Base-by-base conservation (phyloP, 2,888 invertebrate genomes). In the Ditylenchus weischeri region DNA sequence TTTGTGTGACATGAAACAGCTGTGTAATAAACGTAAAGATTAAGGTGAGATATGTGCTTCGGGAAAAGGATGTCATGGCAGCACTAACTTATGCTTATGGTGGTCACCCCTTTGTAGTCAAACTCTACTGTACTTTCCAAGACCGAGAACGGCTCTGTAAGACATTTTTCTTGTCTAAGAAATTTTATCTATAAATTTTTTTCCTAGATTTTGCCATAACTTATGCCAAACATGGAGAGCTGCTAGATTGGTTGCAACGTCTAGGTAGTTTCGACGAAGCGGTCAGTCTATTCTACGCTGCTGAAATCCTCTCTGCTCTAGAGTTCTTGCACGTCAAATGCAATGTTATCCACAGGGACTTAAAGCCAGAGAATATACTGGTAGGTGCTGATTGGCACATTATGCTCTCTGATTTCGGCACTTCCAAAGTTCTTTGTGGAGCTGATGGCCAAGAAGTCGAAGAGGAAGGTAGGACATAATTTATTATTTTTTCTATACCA, bases 331-430 rank as follows among this genome's bases (percentile, higher is more conserved):
- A 81, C 63, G 47, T 57, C 10, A 64, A 69, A 13, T 70, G 72
- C 58, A 68, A 72, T 1, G 72, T 82, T 60, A 69, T 79, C 18
- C 81, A 81, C 68, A 72, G 87, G 69, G 96, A 98, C 85, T 87
- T 98, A 77, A 98, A 98, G 84, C 98, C 98, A 8, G 93, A 98
- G 85, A 98, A 99, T 86, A 92, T 98, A 78, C 87, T 99, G 61
- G 86, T 99, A 76, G 91, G 91, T 85, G 92, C 92, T 84, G 89
- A 90, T 78, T 94, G 95, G 90, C 96, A 99, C 86, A 90, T 95
- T 75, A 88, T 92, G 81, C 90, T 98, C 71, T 92, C 94, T 57
- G 98, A 98, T 85, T 98, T 98, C 85, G 98, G 98, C 60, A 93
- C 93, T 64, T 91, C 93, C 0, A 93, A 78, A 69, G 68, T 77